Base-by-base conservation (phyloP, 2,797 vertebrate species). In the Mus spretus region DNA sequence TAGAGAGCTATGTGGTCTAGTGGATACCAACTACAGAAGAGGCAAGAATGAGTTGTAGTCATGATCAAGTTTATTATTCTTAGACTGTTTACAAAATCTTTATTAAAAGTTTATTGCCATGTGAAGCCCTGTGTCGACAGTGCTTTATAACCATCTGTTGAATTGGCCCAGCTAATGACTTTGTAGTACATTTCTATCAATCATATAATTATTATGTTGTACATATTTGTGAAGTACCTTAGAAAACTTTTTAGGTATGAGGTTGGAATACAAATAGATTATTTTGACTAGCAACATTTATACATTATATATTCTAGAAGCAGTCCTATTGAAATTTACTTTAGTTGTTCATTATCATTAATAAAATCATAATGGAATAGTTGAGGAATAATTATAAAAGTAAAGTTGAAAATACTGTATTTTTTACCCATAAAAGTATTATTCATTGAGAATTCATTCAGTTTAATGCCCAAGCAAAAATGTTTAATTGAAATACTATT, bases 191-290 rank as follows among this genome's bases (percentile, higher is more conserved):
- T 65, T 96, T 96, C 34, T 85, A 91, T 74, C 87, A 26, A 77
- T 70, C 7, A 37, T 80, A 9, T 55, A 93, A 47, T 63, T 83
- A 65, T 94, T 57, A 31, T 82, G 53, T 93, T 91, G 63, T 92
- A 2, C 90, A 57, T 78, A 74, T 44, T 70, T 91, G 91, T 63
- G 63, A 92, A 75, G 8, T 22, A 63, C 22, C 10, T 17, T 93
- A 57, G 95, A 86, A 95, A 61, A 47, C 15, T 78, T 91, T 91
- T 86, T 53, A 93, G 19, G 22, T 47, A 55, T 89, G 53, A 89
- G 55, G 3, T 88, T 84, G 26, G n/a, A 82, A 74, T 97, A 37
- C 72, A 95, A 74, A 67, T 94, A 89, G 94, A 84, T 92, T 70
- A 75, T 91, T 17, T 84, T 84, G 37, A 63, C 77, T 89, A 55